phyloP scores from a whole-genome alignment of 64 coral and sea anemone genomes.

The Montipora capricornis region DNA sequence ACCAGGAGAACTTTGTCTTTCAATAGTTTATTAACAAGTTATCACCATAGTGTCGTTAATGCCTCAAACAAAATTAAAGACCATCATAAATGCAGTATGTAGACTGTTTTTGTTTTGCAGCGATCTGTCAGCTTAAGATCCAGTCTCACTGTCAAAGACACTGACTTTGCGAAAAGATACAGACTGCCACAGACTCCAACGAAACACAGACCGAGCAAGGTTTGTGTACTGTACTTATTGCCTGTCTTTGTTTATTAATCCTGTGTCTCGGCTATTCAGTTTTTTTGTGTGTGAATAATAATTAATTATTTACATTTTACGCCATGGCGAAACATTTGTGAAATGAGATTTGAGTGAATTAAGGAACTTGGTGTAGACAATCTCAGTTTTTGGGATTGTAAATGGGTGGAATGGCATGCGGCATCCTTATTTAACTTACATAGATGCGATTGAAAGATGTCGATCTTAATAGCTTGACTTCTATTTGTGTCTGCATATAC shows the following conservation, averaged over 20 bases:
- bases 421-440: no score
- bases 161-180: conserved; percentile 65
- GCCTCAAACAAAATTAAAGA: neutral
- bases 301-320: neutral
- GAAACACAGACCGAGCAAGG: conserved; percentile 70
- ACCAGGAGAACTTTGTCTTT: conserved; percentile 22
- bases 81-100: no score
- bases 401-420: no score
- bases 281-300: neutral
- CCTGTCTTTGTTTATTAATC: neutral
- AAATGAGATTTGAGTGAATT: neutral
- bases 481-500: no score
- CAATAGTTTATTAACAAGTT: conserved; percentile 36
- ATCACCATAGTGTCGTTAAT: neutral
- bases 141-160: conserved; percentile 54
- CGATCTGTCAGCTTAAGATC: conserved; percentile 68
- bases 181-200: conserved; percentile 57
- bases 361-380: neutral
- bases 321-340: neutral
- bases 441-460: no score
- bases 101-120: conserved; percentile 27
- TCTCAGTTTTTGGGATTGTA: neutral
- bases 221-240: neutral
- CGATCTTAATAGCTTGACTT: no score
- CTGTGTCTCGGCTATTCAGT: neutral